These are phyloP conservation scores for Diorhabda sublineata DNA, from an alignment of 1,140 invertebrate genomes.

Conservation along the genomic window DNA sequence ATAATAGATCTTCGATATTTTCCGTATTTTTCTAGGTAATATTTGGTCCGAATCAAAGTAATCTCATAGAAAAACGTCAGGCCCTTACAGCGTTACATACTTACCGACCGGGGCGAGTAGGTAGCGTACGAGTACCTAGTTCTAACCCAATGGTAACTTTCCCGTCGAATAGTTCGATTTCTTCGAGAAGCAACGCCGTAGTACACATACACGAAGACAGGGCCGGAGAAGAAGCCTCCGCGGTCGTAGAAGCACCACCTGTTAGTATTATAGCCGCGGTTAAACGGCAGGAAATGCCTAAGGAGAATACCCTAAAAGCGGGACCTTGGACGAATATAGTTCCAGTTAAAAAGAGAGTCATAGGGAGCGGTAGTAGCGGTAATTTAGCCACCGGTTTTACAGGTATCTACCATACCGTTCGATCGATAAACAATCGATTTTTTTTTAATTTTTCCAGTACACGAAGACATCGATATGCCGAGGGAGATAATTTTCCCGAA, in stretches of 20 bases:
- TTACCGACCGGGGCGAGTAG: constrained; percentile 50
- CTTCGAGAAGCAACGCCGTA: constrained; percentile 1
- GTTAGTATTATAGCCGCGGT: constrained; percentile 55
- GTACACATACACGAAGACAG: constrained; percentile 9
- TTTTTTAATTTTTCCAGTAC: constrained; percentile 48
- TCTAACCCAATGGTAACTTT: constrained; percentile 9
- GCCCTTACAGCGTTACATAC: constrained; percentile 65
- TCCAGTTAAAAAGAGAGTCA: constrained; percentile 30
- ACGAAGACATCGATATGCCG: constrained; percentile 51
- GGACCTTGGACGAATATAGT: constrained; percentile 57
- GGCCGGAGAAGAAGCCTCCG: neutral
- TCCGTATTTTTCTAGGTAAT: constrained; percentile 48
- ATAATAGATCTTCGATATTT: neutral
- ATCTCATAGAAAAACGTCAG: constrained; percentile 62
- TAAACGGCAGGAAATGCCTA: constrained; percentile 54
- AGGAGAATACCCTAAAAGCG: constrained; percentile 59
- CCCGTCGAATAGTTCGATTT: neutral
- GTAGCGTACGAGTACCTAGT: constrained; percentile 43
- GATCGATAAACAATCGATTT: neutral
- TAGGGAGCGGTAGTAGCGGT: neutral
- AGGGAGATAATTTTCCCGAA: constrained; percentile 34
- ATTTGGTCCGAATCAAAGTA: constrained; percentile 56
- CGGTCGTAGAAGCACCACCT: constrained; percentile 15
- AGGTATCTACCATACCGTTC: neutral
- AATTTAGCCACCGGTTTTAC: neutral